These are phyloP conservation scores for Keiferia lycopersicella DNA, from an alignment of 2,888 invertebrate species.

Conservation along the genomic window DNA sequence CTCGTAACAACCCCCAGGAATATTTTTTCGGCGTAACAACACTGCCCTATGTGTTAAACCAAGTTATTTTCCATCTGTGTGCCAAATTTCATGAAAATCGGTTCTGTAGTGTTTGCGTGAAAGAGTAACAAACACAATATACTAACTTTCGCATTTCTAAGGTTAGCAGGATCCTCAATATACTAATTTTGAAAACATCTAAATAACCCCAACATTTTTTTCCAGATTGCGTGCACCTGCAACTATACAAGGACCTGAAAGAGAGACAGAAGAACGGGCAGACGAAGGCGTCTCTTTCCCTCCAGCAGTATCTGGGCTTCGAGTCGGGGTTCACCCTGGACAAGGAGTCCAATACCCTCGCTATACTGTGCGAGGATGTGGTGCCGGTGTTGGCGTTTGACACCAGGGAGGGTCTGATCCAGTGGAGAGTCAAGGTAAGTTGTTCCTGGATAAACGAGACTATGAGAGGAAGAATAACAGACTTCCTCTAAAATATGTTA, in stretches of 20 bases:
- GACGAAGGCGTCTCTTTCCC: slow-evolving; percentile 92
- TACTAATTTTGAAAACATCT: background rate
- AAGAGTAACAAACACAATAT: too few relatives aligned
- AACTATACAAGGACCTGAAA: slow-evolving; percentile 93
- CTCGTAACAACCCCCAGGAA: too few relatives aligned
- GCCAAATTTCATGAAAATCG: too few relatives aligned
- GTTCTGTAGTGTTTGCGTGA: too few relatives aligned
- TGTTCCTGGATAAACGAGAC: too few relatives aligned
- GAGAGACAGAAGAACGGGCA: slow-evolving; percentile 93
- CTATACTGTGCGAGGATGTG: slow-evolving; percentile 93
- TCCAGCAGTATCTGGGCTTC: slow-evolving; percentile 93
- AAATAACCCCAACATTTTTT: slow-evolving; percentile 43
- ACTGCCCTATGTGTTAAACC: too few relatives aligned
- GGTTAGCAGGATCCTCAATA: too few relatives aligned
- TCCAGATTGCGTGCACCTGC: slow-evolving; percentile 94
- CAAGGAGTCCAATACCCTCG: slow-evolving; percentile 94
- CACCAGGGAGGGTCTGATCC: slow-evolving; percentile 91
- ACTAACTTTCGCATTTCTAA: too few relatives aligned
- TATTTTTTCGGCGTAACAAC: too few relatives aligned
- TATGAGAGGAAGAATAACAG: too few relatives aligned
- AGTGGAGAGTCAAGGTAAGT: slow-evolving; percentile 87
- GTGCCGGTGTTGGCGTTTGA: slow-evolving; percentile 93
- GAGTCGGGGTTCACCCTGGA: slow-evolving; percentile 94
- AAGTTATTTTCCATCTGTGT: too few relatives aligned
- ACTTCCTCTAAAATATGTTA: too few relatives aligned